Percentiles rank a stretch among this genome's conserved stretches.
Evolutionary conservation across 2,113 vertebrate genomes (phyloP).

Genomic region (Hemibagrus wyckioides): DNA sequence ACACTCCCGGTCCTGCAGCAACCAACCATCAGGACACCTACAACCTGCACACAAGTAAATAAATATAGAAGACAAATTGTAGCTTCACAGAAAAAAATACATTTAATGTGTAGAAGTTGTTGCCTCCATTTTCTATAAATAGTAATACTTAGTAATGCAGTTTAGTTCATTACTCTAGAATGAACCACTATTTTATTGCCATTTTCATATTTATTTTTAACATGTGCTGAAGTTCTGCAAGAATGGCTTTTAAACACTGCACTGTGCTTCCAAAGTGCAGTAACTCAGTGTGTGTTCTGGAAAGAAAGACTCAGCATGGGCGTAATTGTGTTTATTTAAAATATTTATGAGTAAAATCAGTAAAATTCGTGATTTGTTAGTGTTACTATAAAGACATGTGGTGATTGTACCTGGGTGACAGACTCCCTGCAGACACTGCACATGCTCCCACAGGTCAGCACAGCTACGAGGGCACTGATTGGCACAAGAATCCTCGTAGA

Average conservation of each 20-base stretch:
- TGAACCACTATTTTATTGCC: background rate
- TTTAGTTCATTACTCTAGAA: no score
- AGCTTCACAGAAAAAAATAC: background rate
- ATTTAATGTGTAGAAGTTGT: background rate
- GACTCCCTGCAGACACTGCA: slow-evolving; percentile 83
- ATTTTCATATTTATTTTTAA: background rate
- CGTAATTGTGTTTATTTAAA: background rate
- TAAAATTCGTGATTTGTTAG: background rate
- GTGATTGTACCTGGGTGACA: slow-evolving; percentile 76
- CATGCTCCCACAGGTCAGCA: slow-evolving; percentile 82
- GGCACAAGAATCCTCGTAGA: slow-evolving; percentile 72
- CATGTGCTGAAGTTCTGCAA: background rate
- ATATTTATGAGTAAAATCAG: background rate
- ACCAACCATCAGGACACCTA: slow-evolving; percentile 77
- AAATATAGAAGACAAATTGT: background rate
- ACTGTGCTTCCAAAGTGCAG: background rate
- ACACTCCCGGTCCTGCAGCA: slow-evolving; percentile 80
- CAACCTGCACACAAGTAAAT: slow-evolving; percentile 74
- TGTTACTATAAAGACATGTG: background rate
- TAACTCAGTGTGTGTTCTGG: background rate
- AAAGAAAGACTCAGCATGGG: background rate
- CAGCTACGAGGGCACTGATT: slow-evolving; percentile 85
- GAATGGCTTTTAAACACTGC: background rate
- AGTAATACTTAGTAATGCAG: no score
- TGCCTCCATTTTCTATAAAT: background rate